These are phyloP conservation scores for Hydrochoerus hydrochaeris DNA, from an alignment of 2,113 vertebrate genomes.

Conservation along the genomic window DNA sequence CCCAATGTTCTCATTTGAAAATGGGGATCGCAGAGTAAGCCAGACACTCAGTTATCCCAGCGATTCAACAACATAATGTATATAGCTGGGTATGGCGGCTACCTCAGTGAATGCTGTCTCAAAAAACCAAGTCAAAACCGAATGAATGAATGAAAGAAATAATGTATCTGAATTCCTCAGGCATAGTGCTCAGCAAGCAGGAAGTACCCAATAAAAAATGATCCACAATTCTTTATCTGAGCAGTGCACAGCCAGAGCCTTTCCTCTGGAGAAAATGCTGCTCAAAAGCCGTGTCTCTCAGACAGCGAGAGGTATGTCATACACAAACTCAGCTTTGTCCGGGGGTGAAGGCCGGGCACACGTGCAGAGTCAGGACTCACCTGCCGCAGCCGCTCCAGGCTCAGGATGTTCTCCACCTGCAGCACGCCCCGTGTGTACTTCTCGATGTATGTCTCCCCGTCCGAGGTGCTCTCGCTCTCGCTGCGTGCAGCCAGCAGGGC, in stretches of 20 bases:
- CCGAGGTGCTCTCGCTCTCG: constrained; percentile 90
- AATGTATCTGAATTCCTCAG: background rate
- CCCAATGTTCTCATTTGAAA: background rate
- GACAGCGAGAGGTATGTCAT: fast-evolving
- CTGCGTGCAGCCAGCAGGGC: constrained; percentile 96
- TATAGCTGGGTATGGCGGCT: background rate
- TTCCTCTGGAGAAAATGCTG: background rate
- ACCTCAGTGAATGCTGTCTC: background rate
- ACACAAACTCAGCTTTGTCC: background rate
- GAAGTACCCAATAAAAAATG: background rate
- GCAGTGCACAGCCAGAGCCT: background rate
- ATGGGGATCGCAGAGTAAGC: background rate
- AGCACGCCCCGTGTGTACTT: constrained; percentile 96
- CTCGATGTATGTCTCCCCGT: constrained; percentile 97
- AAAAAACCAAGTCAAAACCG: background rate
- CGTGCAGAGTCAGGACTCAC: constrained; percentile 74
- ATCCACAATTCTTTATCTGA: background rate
- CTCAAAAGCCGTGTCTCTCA: background rate
- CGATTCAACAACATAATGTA: background rate
- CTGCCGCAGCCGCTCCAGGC: constrained; percentile 96
- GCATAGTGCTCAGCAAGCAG: background rate
- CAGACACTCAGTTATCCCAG: background rate
- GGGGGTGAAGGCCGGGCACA: background rate
- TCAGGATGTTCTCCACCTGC: constrained; percentile 97
- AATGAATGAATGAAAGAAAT: background rate